Evolutionary conservation across 2,113 vertebrate genomes (phyloP), one percentile per base, ranked within the genome.

Genomic region (Phaethon lepturus): DNA sequence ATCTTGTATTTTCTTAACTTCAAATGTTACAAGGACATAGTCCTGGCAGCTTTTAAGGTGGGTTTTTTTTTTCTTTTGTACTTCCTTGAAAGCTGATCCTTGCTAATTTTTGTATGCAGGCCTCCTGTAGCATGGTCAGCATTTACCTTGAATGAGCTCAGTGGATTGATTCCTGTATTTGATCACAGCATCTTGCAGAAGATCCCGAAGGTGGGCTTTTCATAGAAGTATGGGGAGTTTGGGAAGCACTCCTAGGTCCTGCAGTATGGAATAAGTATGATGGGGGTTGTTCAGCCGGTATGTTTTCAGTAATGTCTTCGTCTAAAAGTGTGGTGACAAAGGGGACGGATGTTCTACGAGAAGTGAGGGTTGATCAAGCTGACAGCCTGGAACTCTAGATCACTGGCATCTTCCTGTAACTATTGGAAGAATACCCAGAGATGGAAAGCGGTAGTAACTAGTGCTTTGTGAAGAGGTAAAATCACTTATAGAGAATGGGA

Each of bases 171-270:
- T n/a, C 73, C 47, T 2, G 26, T 93, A 9, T 56, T 97, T 40
- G 90, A 67, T 52, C 72, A 28, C 73, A 44, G 64, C 53, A 91
- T 96, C 59, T 35, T 97, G 58, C 68, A 47, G 62, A 76, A 82
- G 33, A 74, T 98, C 45, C 96, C 98, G 14, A 69, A 80, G 94
- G 98, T 98, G 64, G 56, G 94, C 83, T 56, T 13, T 13, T 31
- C 49, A 5, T 0, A 1, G 7, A 14, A 31, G 31, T 6, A 4
- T 42, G 49, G 55, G 68, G 52, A 8, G 17, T 35, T 31, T 73
- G 59, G 83, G 59, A 13, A 67, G 52, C 20, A 1, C 33, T 44
- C 13, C 35, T 18, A 24, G 35, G 31, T 28, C 38, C 47, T 50
- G 60, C 20, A 24, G 10, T 4, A 3, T 12, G 53, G 72, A 11